These are phyloP conservation scores for Eupithecia dodoneata DNA, from an alignment of 2,888 invertebrate genomes.

Conservation along the genomic window DNA sequence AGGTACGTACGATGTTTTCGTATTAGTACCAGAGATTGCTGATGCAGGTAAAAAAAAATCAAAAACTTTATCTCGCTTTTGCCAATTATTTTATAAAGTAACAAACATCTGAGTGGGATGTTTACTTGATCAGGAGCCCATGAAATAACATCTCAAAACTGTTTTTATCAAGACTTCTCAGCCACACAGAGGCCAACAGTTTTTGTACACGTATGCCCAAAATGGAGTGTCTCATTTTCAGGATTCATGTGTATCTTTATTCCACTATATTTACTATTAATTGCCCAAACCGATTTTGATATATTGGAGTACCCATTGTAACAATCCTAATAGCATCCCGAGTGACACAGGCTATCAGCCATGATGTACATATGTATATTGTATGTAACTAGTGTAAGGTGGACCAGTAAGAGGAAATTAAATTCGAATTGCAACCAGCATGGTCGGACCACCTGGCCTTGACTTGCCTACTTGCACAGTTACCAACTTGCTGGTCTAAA, in stretches of 20 bases:
- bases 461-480: constrained; percentile 19
- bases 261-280: neutral
- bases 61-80: no score
- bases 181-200: no score
- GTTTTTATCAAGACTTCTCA: no score
- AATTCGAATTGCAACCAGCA: constrained; percentile 60
- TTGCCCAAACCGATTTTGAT: neutral
- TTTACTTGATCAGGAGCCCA: no score
- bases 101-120: no score
- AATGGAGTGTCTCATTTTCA: no score
- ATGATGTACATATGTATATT: neutral
- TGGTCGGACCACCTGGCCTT: constrained; percentile 57
- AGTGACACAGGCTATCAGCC: neutral
- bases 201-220: no score
- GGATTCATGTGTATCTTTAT: neutral
- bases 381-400: constrained; percentile 62
- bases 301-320: neutral
- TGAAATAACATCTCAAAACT: no score
- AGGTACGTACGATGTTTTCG: no score
- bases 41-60: no score
- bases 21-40: no score
- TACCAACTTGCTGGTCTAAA: neutral
- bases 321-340: neutral
- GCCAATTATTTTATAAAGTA: no score
- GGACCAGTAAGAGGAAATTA: constrained; percentile 63